Base-by-base conservation (phyloP, 1,140 invertebrate genomes). In the Zelostemma sp. region DNA sequence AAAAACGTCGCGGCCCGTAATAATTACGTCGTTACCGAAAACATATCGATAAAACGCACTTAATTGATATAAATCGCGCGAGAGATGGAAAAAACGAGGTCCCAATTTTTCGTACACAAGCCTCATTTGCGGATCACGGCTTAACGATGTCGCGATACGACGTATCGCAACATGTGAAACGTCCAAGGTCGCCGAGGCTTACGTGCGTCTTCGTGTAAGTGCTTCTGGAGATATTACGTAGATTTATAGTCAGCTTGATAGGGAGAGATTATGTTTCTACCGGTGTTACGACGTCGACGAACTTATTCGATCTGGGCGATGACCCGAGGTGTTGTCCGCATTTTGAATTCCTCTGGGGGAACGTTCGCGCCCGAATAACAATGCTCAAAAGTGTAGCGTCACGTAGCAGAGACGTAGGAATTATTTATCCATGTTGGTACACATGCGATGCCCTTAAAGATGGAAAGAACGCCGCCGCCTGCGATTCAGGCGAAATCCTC, bases 211-310 rank as follows among this genome's bases (percentile, higher is more conserved):
- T 40, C 55, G 53, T 64, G 56, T 51, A 63, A 72, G 64, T 58
- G 69, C 59, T 14, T 59, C 40, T 57, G 40, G 12, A 65, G 65
- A 68, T 65, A 72, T 70, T 64, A 70, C 67, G 56, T 53, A 68
- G 70, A 72, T 72, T 72, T 68, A 72, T 72, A 64, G 64, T 70
- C 51, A 57, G 50, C 54, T 72, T 46, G 65, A 72, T 72, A 61
- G 56, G 45, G 28, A 31, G 45, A 65, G 70, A 68, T 72, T 68
- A 72, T 61, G 70, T 72, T 72, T 72, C 70, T 65, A 68, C 70
- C 35, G 61, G 65, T 72, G 56, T 70, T 70, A 70, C 67, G 55
- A 49, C 43, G 55, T 49, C 41, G 49, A 40, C 56, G 45, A 41
- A 60, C 17, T 64, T 68, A 68, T 68, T 68, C 59, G n/a, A n/a